Evolutionary conservation across 2,113 vertebrate genomes (phyloP), one percentile per base, ranked within the genome.

Genomic region (Rhipidura dahli): DNA sequence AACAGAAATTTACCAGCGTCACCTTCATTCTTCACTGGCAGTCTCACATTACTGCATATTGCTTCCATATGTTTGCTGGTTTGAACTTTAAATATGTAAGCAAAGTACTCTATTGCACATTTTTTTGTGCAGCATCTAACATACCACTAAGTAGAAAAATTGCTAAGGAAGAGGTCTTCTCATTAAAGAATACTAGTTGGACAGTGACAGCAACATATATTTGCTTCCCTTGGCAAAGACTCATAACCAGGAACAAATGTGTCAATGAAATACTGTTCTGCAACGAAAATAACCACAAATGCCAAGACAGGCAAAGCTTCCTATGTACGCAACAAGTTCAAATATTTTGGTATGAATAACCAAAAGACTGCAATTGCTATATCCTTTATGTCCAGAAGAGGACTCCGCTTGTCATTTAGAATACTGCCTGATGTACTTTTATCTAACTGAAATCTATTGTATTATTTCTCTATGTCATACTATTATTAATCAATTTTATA

Each of bases 371-470:
- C 35, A 94, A 81, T 51, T 96, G 94, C 85, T 92, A 56, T 95
- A 95, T 94, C 82, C 76, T 70, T 69, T 93, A 80, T 56, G 89
- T 92, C 94, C 95, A 96, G 94, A 95, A 96, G 93, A 96, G 92
- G 95, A 96, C 95, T 93, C 85, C 18, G 4, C 85, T 88, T 93
- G 71, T 91, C 85, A 95, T 96, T 94, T 91, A 83, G 60, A 96
- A 77, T 70, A 82, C 54, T 47, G 53, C 10, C 37, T 54, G 65
- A 76, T 56, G 37, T 53, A 44, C 51, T 78, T 82, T 73, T 94
- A 87, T 53, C 65, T 80, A 94, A 90, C 54, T 70, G 87, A 94
- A 95, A 89, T 88, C 93, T 91, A 63, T 61, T 5, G n/a, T 45
- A 83, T 77, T 93, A 90, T 83, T 95, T 88, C 87, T 80, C 93